Evolutionary conservation across 2,888 invertebrate species (phyloP), one percentile per base, ranked within the genome.

Genomic region (Diarsia rubi): DNA sequence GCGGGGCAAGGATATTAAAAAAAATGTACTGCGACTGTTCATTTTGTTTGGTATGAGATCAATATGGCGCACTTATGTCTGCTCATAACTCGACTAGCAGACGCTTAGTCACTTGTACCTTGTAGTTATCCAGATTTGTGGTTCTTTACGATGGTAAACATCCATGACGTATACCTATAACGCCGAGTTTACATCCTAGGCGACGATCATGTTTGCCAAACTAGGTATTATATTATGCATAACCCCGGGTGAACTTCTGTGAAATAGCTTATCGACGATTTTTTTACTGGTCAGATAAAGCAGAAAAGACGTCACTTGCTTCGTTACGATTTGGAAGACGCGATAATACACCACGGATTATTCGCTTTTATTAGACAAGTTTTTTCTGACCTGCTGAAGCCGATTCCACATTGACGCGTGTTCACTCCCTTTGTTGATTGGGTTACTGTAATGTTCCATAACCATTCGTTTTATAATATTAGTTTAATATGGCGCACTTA

Each of bases 121-220:
- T 24, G 60, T 75, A 31, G n/a, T n/a, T 52, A 73, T 31, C 31
- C 8, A 47, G 14, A 37, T 12, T 60, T 62, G 60, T 24, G 47
- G 69, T 31, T 64, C 44, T 78, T 78, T 66, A 78, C n/a, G 70
- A 59, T 0, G 37, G 64, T 68, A 73, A 78, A 73, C 73, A 64
- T 73, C 49, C 67, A 52, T 66, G 37, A 3, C 14, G 3, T 12
- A 42, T 42, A 37, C n/a, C 42, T 42, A n/a, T 42, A 42, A n/a
- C n/a, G 37, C 37, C 2, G 37, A 14, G 37, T 62, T 63, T 63
- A 63, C 4, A 24, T 63, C n/a, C 8, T 37, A 14, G 62, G 62
- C n/a, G n/a, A 60, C 21, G 60, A 37, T 19, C n/a, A 19, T 19
- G 16, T 63, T 63, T 63, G 0, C 9, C 24, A 44, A 62, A 62